phyloP scores from a whole-genome alignment of 1,140 invertebrate genomes.

The Drosophila bocki region DNA sequence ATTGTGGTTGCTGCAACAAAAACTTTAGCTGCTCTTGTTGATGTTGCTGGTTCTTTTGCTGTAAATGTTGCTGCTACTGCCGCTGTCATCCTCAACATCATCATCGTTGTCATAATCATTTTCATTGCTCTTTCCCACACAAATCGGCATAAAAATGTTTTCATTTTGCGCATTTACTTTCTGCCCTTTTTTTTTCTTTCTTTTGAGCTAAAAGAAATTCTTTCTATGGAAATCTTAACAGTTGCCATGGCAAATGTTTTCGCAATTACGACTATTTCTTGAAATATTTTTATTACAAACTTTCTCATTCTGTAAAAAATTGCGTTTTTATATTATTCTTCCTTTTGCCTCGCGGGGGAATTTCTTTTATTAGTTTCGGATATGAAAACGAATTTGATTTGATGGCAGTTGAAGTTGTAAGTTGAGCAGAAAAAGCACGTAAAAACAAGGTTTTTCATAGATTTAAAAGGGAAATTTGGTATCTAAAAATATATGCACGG shows the following conservation, averaged over 20 bases:
- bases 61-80: background rate
- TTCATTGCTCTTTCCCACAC: conserved; percentile 78
- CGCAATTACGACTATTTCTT: conserved; percentile 28
- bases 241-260: conserved; percentile 39
- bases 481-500: background rate
- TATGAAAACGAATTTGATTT: conserved; percentile 29
- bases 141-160: conserved; percentile 56
- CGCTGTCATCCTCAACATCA: conserved; percentile 39
- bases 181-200: conserved; percentile 9
- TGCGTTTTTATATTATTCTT: conserved; percentile 12
- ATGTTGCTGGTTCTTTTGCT: conserved; percentile 4
- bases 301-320: conserved; percentile 26
- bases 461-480: background rate
- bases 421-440: background rate
- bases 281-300: conserved; percentile 57
- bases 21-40: conserved; percentile 36
- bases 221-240: conserved; percentile 31
- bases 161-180: conserved; percentile 65
- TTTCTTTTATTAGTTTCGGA: conserved; percentile 32
- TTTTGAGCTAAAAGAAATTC: conserved; percentile 18
- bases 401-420: conserved; percentile 10
- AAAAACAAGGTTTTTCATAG: background rate
- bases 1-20: conserved; percentile 26
- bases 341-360: background rate
- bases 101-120: conserved; percentile 72